These are phyloP conservation scores for Numenius phaeopus DNA, from an alignment of 2,797 vertebrate genomes.

Conservation along the genomic window DNA sequence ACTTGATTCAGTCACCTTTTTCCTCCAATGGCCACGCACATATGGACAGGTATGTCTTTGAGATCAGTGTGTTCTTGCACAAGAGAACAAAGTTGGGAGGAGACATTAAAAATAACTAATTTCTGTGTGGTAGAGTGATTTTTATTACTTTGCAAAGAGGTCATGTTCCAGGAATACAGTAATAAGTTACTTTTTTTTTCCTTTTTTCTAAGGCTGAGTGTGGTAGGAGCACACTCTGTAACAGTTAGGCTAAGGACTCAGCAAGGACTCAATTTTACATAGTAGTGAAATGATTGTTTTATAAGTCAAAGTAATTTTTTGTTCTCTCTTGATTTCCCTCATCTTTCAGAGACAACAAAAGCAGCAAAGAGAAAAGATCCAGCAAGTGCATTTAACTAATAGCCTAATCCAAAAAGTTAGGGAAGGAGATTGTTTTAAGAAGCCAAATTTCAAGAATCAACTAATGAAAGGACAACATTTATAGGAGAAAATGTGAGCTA, in stretches of 20 bases:
- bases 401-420: neutral
- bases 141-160: neutral
- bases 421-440: neutral
- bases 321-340: neutral
- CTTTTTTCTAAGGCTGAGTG: accelerated
- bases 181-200: neutral
- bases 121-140: neutral
- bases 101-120: neutral
- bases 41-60: neutral
- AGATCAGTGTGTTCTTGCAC: neutral
- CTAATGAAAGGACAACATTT: neutral
- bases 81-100: neutral
- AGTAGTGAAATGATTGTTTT: neutral
- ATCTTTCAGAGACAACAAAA: neutral
- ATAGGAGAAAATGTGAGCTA: neutral
- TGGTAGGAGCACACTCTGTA: neutral
- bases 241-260: neutral
- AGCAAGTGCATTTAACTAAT: neutral
- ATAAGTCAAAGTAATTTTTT: neutral
- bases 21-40: neutral
- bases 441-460: neutral
- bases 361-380: neutral
- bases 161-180: neutral
- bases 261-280: neutral
- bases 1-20: neutral